Percentiles rank a stretch among this genome's conserved stretches.
phyloP scores from a whole-genome alignment of 2,797 vertebrate genomes.

The Benthosema pterotum region DNA sequence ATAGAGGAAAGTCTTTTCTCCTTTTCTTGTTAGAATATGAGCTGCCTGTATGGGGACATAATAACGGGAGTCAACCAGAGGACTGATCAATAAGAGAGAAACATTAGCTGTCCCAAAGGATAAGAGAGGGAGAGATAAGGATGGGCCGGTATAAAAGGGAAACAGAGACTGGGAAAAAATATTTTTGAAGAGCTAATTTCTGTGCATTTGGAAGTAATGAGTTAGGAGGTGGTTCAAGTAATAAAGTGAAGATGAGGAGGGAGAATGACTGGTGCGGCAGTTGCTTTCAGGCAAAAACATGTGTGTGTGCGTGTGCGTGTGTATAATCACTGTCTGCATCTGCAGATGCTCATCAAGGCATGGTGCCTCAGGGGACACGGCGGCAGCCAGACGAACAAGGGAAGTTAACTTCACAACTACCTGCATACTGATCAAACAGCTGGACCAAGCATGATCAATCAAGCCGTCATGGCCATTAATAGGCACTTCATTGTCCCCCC shows the following conservation, averaged over 20 bases:
- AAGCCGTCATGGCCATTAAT: constrained; percentile 60
- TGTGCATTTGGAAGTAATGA: background rate
- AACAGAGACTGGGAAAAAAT: background rate
- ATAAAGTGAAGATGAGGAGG: constrained; percentile 11
- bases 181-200: background rate
- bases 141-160: constrained; percentile 24
- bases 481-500: constrained; percentile 33
- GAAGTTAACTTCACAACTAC: constrained; percentile 35
- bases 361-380: constrained; percentile 42
- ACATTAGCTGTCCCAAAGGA: constrained; percentile 67
- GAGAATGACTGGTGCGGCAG: background rate
- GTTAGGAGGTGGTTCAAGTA: constrained; percentile 20
- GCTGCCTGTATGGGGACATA: constrained; percentile 52
- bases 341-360: constrained; percentile 46
- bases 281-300: constrained; percentile 16
- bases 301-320: constrained; percentile 3
- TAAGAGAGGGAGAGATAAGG: constrained; percentile 11
- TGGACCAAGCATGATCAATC: constrained; percentile 58
- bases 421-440: constrained; percentile 56
- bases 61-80: constrained; percentile 69
- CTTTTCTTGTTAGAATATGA: constrained; percentile 52
- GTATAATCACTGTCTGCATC: constrained; percentile 25
- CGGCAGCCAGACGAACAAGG: constrained; percentile 27
- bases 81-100: constrained; percentile 74
- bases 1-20: constrained; percentile 31